Percentiles rank a stretch among this genome's conserved stretches.
phyloP scores from a whole-genome alignment of 2,888 invertebrate species.

The Girardia tigrina region DNA sequence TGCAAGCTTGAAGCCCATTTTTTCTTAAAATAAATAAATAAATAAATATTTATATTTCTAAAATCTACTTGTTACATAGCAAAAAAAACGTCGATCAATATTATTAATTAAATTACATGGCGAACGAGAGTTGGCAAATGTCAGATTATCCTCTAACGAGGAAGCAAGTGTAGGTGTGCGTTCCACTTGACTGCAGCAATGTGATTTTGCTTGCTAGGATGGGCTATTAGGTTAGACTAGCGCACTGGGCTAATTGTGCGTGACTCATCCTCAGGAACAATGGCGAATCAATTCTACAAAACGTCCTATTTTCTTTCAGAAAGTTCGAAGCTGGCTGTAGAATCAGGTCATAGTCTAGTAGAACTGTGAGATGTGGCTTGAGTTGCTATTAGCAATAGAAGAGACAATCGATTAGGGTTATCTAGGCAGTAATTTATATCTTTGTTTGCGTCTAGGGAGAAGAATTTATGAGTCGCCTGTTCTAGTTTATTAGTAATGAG shows the following conservation, averaged over 20 bases:
- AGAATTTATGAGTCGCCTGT: conserved; percentile 19
- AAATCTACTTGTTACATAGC: neutral
- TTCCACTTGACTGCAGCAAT: conserved; percentile 13
- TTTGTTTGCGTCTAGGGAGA: conserved; percentile 23
- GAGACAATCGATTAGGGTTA: conserved; percentile 17
- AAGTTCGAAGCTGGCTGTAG: neutral
- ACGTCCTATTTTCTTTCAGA: conserved; percentile 11
- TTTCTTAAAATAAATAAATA: conserved; percentile 7
- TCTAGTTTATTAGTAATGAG: neutral
- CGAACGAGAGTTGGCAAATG: conserved; percentile 23
- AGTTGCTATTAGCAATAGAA: conserved; percentile 23
- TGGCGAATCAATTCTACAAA: conserved; percentile 10
- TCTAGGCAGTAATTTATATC: conserved; percentile 23
- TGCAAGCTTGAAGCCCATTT: neutral
- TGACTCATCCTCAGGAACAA: conserved; percentile 15
- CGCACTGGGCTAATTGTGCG: neutral
- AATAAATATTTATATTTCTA: too few species aligned
- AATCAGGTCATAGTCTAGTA: conserved; percentile 14
- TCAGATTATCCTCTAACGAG: conserved; percentile 3
- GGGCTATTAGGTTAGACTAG: conserved; percentile 9
- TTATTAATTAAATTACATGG: conserved; percentile 18
- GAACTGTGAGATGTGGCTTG: conserved; percentile 5
- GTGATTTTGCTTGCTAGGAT: neutral
- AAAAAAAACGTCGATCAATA: conserved; percentile 14
- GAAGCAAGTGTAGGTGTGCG: neutral